Percentiles rank a stretch among this genome's conserved stretches.
phyloP scores from a whole-genome alignment of 2,888 invertebrate genomes.

The Cistogaster globosa region DNA sequence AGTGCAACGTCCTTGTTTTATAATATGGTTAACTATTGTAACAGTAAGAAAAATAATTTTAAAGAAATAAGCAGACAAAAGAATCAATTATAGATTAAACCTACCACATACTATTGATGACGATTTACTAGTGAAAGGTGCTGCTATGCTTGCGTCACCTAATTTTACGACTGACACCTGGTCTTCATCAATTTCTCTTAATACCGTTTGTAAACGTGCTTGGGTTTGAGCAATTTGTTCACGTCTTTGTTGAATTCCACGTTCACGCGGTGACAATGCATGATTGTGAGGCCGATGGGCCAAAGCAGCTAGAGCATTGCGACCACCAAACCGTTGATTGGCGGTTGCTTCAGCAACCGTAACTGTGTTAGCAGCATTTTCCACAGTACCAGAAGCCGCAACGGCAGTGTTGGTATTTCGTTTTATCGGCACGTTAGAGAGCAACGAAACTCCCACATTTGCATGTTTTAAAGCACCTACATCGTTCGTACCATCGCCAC shows the following conservation, averaged over 20 bases:
- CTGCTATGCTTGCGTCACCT: slow-evolving; percentile 99
- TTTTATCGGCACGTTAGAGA: slow-evolving; percentile 89
- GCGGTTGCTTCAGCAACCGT: slow-evolving; percentile 15
- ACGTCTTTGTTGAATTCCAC: slow-evolving; percentile 79
- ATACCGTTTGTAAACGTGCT: slow-evolving; percentile 83
- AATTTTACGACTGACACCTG: slow-evolving; percentile 94
- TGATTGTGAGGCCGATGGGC: slow-evolving; percentile 74
- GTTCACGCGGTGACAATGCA: slow-evolving; percentile 79
- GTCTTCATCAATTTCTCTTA: slow-evolving; percentile 95
- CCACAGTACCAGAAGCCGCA: slow-evolving; percentile 36
- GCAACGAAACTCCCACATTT: slow-evolving; percentile 96
- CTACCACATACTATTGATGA: slow-evolving; percentile 97
- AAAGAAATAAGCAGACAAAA: background rate
- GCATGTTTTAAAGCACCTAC: slow-evolving; percentile 99
- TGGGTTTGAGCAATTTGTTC: slow-evolving; percentile 80
- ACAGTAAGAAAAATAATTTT: slow-evolving; percentile 74
- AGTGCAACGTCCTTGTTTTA: slow-evolving; percentile 99
- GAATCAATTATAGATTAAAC: slow-evolving; percentile 79
- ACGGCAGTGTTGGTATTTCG: slow-evolving; percentile 67
- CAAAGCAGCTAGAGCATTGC: slow-evolving; percentile 61
- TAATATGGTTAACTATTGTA: slow-evolving; percentile 97
- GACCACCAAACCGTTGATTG: slow-evolving; percentile 63
- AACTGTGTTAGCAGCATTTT: slow-evolving; percentile 63
- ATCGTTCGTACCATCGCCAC: slow-evolving; percentile 99
- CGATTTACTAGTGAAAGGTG: slow-evolving; percentile 98